A percentile compares a stretch with the other conserved stretches of the same genome.
Conservation (phyloP, 2,888 invertebrate genomes). For the Cheilosia vulpina region DNA sequence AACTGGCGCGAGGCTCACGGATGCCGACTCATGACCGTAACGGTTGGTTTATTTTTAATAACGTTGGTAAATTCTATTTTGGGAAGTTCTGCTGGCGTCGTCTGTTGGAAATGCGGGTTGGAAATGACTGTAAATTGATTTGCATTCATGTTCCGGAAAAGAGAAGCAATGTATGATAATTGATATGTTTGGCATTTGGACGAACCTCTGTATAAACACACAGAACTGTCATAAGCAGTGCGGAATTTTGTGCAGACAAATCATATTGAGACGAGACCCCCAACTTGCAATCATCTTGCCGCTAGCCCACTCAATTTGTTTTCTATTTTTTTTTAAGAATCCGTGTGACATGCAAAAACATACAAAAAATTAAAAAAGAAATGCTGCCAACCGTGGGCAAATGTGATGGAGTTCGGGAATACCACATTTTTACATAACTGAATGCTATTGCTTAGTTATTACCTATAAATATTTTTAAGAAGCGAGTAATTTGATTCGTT, state of each 20-base stretch:
- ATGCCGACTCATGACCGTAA: conserved; percentile 47
- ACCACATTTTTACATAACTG: no score
- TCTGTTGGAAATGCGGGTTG: conserved; percentile 57
- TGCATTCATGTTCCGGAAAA: conserved; percentile 26
- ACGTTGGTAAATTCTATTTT: conserved; percentile 50
- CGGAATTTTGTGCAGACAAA: neutral
- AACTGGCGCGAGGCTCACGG: conserved; percentile 47
- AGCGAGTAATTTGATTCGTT: no score
- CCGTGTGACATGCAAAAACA: no score
- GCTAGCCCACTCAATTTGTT: no score
- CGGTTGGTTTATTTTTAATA: conserved; percentile 56
- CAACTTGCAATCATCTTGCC: no score
- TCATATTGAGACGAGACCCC: no score
- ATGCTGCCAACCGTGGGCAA: no score
- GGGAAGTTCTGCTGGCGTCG: conserved; percentile 55
- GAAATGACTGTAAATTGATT: conserved; percentile 41
- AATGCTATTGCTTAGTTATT: no score
- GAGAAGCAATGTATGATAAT: conserved; percentile 42
- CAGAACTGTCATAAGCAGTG: conserved; percentile 1
- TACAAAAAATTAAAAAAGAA: no score
- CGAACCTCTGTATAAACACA: neutral
- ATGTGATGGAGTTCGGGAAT: no score
- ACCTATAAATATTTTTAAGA: no score
- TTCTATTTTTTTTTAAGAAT: no score
- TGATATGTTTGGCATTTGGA: conserved; percentile 41